These are phyloP conservation scores for Acanthosepion esculentum DNA, from an alignment of 2,888 invertebrate species.

Conservation along the genomic window DNA sequence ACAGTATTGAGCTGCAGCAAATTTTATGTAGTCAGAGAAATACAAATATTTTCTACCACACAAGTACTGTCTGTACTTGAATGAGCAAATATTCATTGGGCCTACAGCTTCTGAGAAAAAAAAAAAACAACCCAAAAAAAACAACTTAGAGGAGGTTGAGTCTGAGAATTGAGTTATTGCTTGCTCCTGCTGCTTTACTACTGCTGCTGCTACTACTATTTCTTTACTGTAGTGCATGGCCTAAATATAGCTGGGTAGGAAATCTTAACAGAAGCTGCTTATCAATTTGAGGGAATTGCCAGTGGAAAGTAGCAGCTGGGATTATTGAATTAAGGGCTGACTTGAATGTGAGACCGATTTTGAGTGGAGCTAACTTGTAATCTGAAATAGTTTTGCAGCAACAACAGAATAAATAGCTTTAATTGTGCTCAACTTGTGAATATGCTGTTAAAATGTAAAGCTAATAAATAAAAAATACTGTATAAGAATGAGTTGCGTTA, in stretches of 20 bases:
- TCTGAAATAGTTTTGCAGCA: not conserved
- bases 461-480: too few species aligned
- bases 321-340: conserved; percentile 21
- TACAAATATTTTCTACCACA: conserved; percentile 33
- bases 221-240: not conserved
- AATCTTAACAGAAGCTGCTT: not conserved
- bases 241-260: not conserved
- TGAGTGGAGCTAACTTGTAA: not conserved
- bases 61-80: not conserved
- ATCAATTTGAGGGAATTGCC: conserved; percentile 23
- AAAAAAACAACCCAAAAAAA: too few species aligned
- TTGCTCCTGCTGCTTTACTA: not conserved
- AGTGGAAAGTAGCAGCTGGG: conserved; percentile 5
- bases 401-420: not conserved
- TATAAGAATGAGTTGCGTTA: too few species aligned
- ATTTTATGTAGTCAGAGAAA: conserved; percentile 7
- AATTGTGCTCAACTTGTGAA: not conserved
- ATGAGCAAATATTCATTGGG: not conserved
- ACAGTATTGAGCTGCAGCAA: not conserved
- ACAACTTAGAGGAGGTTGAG: not conserved
- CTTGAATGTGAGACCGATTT: conserved; percentile 18
- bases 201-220: not conserved
- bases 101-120: not conserved
- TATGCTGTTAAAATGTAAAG: not conserved
- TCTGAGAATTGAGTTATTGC: not conserved